These are phyloP conservation scores for Melanerpes formicivorus DNA, from an alignment of 2,113 vertebrate genomes.

Conservation along the genomic window DNA sequence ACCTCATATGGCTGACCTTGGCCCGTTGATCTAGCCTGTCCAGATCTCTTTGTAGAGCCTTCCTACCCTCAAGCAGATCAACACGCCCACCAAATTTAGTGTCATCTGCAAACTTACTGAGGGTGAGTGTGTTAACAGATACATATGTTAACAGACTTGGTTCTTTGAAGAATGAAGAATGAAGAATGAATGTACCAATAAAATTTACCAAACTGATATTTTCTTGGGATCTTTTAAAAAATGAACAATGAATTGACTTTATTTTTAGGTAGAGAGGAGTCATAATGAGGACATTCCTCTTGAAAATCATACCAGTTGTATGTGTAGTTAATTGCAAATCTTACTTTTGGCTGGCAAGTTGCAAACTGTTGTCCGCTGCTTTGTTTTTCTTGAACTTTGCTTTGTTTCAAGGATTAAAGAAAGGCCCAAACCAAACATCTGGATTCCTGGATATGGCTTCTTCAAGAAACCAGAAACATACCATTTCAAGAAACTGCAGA, in stretches of 20 bases:
- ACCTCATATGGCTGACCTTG: no score
- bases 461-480: slow-evolving; percentile 43
- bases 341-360: not conserved
- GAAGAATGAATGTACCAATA: not conserved
- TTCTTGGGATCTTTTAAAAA: not conserved
- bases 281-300: not conserved
- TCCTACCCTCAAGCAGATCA: no score
- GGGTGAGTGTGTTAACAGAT: no score
- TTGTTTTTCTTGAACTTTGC: slow-evolving; percentile 16
- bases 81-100: no score
- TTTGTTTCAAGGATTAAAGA: slow-evolving; percentile 21
- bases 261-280: not conserved
- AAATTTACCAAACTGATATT: not conserved
- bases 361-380: not conserved
- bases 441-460: slow-evolving; percentile 6
- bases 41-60: no score
- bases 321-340: not conserved
- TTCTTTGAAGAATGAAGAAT: not conserved
- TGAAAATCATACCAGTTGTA: not conserved
- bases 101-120: no score
- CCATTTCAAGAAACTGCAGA: slow-evolving; percentile 4
- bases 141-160: not conserved
- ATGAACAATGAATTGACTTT: not conserved
- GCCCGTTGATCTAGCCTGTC: no score
- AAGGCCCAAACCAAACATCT: not conserved